Evolutionary conservation across 2,888 invertebrate species (phyloP).

Genomic region (Tineola bisselliella): DNA sequence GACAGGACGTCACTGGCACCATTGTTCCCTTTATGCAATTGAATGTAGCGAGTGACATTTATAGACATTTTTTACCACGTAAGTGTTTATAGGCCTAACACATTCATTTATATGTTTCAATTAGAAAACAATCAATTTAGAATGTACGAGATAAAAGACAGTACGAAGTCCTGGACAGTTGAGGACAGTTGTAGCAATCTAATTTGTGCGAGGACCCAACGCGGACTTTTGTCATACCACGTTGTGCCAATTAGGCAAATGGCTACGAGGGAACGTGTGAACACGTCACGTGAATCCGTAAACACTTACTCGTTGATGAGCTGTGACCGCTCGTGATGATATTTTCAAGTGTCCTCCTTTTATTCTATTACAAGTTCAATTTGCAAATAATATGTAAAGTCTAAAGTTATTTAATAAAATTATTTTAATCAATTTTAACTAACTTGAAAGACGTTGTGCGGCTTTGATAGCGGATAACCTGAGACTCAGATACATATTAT

Average conservation of each 20-base stretch:
- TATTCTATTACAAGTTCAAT: neutral
- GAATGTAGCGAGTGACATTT: neutral
- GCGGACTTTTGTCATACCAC: slow-evolving; percentile 56
- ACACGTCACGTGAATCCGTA: slow-evolving; percentile 47
- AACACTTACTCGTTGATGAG: slow-evolving; percentile 44
- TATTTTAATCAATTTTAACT: too few species aligned
- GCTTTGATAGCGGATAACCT: too few species aligned
- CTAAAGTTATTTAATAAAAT: neutral
- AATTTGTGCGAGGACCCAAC: slow-evolving; percentile 43
- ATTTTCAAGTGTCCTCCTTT: slow-evolving; percentile 26
- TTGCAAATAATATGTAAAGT: neutral
- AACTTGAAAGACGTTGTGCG: too few species aligned
- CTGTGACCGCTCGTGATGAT: slow-evolving; percentile 39
- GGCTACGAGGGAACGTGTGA: slow-evolving; percentile 12
- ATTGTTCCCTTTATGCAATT: neutral
- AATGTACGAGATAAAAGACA: slow-evolving; percentile 50
- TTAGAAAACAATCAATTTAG: slow-evolving; percentile 54
- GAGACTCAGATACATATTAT: too few species aligned
- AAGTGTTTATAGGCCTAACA: too few species aligned
- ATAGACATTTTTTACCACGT: neutral
- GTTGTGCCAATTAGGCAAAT: slow-evolving; percentile 61
- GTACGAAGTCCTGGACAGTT: slow-evolving; percentile 23
- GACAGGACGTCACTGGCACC: slow-evolving; percentile 24
- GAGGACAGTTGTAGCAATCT: slow-evolving; percentile 34
- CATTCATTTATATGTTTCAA: slow-evolving; percentile 22